Percentiles rank a stretch among this genome's conserved stretches.
These are phyloP conservation scores for Scomber scombrus DNA, from an alignment of 2,113 vertebrate genomes.

Conservation along the genomic window DNA sequence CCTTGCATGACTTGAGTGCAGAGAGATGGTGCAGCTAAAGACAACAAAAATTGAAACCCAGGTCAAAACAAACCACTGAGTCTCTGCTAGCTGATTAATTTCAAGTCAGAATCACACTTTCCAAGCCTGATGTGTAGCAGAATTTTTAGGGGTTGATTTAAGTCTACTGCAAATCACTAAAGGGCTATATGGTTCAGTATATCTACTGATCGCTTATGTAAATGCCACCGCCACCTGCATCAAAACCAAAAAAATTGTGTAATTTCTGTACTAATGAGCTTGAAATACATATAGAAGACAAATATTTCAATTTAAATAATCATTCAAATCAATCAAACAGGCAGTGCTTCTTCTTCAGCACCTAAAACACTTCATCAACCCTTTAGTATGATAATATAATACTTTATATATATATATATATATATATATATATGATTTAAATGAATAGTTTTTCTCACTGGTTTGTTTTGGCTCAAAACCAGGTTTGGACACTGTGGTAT, in stretches of 20 bases:
- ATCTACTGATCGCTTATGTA: not conserved
- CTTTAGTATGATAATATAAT: no score
- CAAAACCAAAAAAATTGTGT: not conserved
- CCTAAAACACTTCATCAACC: no score
- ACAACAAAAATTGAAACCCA: slow-evolving; percentile 63
- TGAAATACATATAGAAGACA: no score
- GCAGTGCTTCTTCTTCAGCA: no score
- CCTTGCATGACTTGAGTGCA: slow-evolving; percentile 79
- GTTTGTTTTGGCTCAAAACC: not conserved
- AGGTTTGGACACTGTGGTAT: slow-evolving; percentile 48
- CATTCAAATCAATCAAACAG: no score
- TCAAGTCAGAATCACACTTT: slow-evolving; percentile 58
- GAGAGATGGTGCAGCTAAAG: slow-evolving; percentile 78
- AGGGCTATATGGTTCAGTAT: not conserved
- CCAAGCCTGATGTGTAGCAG: slow-evolving; percentile 28
- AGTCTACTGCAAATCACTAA: not conserved
- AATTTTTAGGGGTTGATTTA: not conserved
- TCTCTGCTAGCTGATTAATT: not conserved
- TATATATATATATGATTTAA: not conserved
- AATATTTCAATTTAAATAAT: not conserved
- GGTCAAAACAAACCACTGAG: slow-evolving; percentile 42
- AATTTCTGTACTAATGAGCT: not conserved
- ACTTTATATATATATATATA: no score
- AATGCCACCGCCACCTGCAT: not conserved
- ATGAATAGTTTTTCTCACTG: not conserved